phyloP scores from a whole-genome alignment of 2,888 invertebrate species.

The Parnassius apollo region DNA sequence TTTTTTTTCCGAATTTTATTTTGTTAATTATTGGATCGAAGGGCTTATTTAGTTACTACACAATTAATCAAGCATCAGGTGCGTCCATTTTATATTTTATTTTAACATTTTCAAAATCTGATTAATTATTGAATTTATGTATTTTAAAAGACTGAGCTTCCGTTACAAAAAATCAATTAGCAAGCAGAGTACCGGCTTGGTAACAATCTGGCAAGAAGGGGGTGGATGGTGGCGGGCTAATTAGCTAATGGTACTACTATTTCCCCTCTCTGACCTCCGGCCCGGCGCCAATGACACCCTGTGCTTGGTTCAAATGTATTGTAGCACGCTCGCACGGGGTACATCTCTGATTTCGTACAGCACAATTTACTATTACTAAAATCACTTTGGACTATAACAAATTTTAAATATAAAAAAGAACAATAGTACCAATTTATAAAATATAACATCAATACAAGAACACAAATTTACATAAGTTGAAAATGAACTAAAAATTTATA shows the following conservation, averaged over 20 bases:
- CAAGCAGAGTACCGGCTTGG: slow-evolving; percentile 55
- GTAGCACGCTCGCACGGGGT: slow-evolving; percentile 58
- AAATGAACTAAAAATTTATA: no score
- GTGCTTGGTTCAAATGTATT: slow-evolving; percentile 62
- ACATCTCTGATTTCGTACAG: slow-evolving; percentile 20
- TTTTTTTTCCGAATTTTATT: no score
- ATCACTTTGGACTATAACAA: no score
- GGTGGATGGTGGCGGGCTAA: slow-evolving; percentile 58
- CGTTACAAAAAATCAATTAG: slow-evolving; percentile 64
- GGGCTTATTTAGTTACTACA: no score
- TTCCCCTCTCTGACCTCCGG: slow-evolving; percentile 39
- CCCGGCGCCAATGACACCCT: slow-evolving; percentile 35
- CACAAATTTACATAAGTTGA: no score
- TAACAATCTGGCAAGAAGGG: slow-evolving; percentile 76
- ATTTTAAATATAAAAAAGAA: no score
- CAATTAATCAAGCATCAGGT: no score
- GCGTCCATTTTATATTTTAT: no score
- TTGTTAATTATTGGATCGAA: no score
- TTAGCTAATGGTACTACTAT: slow-evolving; percentile 70
- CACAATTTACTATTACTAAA: neutral
- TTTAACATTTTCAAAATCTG: no score
- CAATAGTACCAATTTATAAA: no score
- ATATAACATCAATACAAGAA: no score
- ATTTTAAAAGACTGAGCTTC: slow-evolving; percentile 21
- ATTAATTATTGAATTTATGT: neutral